Evolutionary conservation across 2,888 invertebrate genomes (phyloP), one percentile per base, ranked within the genome.

Genomic region (Bombylius discolor): DNA sequence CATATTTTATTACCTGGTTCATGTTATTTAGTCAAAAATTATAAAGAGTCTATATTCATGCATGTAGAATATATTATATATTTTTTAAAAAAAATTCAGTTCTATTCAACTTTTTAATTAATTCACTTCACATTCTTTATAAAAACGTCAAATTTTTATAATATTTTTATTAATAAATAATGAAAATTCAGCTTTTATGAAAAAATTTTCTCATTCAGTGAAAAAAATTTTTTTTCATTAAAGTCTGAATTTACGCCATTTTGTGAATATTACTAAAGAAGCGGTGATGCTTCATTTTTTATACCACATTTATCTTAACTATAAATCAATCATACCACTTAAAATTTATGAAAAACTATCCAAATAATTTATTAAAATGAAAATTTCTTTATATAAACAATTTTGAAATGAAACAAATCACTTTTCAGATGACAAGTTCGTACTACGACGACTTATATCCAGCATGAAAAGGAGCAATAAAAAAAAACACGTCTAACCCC

Each of bases 1-100:
- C 62, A 64, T 62, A 48, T 60, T 64, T 60, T 64, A 64, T 72
- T 68, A 72, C 72, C 72, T 72, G 72, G 68, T 67, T 72, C 72
- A 72, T 72, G 68, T 68, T 72, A 71, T 51, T 51, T 51, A 47
- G 39, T 39, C 23, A 51, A 51, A 51, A 51, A 31, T 55, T 44
- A 36, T 42, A 55, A 44, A 33, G 47, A 36, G 47, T 44, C 31
- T 14, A 55, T 14, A 49, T 39, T 32, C 42, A 47, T 51, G 51
- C 55, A 55, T 55, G 51, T 14, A 55, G 51, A 39, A 51, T 45
- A 14, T 45, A 14, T 45, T 14, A 36, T 51, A 39, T 42, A 36
- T 46, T 23, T 23, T 23, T 23, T 23, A 2, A 2, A 23, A 23
- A 23, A 23, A 23, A 23, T 2, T 23, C 23, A 23, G 23, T 23